Base-by-base conservation (phyloP, 92 coral and sea anemone species). In the Muricea muricata region DNA sequence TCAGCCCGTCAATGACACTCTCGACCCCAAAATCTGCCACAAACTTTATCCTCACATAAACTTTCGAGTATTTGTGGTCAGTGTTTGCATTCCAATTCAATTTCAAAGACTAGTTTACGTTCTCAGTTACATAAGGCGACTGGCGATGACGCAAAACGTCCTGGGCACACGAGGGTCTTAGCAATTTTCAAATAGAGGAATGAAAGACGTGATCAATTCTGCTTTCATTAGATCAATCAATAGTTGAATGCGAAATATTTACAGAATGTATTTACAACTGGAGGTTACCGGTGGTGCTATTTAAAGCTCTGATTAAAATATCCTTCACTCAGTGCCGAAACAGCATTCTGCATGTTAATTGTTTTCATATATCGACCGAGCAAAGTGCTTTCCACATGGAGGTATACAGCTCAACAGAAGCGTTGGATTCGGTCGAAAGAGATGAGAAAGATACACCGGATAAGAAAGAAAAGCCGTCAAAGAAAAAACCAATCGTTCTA, bases 261-360 rank as follows among this genome's bases (percentile, higher is more conserved):
- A 17, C 65, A 75, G 80, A 47, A 75, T 75, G 80, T 75, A 50
- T 47, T 47, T 47, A 75, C 35, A 21, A 50, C 21, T 52, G 6
- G 25, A 48, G 80, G 13, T 54, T 3, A 26, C 11, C 57, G 46
- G 78, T 25, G 30, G 25, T 28, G 25, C 65, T 28, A 35, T 30
- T 30, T 30, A 70, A 70, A 70, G 76, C 55, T 18, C 2, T 45
- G 56, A 26, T 21, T 5, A 14, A 39, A 73, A 45, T 23, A 41
- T 48, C 39, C 7, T 47, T 57, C 57, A 34, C 21, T 39, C 80
- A 72, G 63, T 60, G 10, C 33, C 11, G 7, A n/a, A 33, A 31
- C 45, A 32, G 7, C 31, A 25, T 31, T 61, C 33, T n/a, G n/a
- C n/a, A n/a, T n/a, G n/a, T n/a, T n/a, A n/a, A n/a, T n/a, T n/a